Evolutionary conservation across 2,888 invertebrate species (phyloP).

Genomic region (Drosophila antonietae): DNA sequence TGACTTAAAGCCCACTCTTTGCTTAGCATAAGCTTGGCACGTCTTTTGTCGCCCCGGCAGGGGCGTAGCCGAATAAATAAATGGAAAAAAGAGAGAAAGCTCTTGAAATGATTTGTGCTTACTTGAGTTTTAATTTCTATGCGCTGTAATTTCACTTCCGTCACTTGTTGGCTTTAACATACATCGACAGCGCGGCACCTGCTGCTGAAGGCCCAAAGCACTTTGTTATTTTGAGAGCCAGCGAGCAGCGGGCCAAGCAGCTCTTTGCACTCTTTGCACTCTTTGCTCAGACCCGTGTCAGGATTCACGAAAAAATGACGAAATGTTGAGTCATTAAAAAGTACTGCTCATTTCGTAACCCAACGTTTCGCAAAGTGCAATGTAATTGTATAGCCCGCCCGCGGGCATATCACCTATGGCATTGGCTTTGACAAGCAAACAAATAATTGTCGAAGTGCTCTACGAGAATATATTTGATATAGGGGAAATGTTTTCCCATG

Average conservation of each 20-base stretch:
- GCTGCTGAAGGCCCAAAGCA: slow-evolving; percentile 50
- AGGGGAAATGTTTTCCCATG: too few relatives aligned
- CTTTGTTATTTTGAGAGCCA: slow-evolving; percentile 76
- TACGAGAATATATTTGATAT: not conserved
- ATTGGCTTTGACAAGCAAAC: not conserved
- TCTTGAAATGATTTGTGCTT: slow-evolving; percentile 65
- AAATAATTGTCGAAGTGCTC: not conserved
- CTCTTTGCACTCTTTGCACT: slow-evolving; percentile 17
- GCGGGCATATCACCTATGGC: not conserved
- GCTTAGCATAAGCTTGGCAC: slow-evolving; percentile 7
- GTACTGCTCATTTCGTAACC: slow-evolving; percentile 41
- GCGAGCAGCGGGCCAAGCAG: slow-evolving; percentile 34
- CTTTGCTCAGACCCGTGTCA: slow-evolving; percentile 25
- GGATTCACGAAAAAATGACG: slow-evolving; percentile 73
- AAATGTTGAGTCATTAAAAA: slow-evolving; percentile 76
- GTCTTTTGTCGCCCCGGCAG: not conserved
- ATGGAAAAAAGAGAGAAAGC: slow-evolving; percentile 2
- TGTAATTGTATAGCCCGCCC: not conserved
- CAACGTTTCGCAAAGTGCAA: slow-evolving; percentile 41
- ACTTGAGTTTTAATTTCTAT: slow-evolving; percentile 65
- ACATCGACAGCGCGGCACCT: slow-evolving; percentile 63
- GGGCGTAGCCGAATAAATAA: slow-evolving; percentile 1
- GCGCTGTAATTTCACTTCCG: slow-evolving; percentile 72
- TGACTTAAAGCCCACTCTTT: slow-evolving; percentile 15
- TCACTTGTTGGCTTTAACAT: slow-evolving; percentile 79